These are phyloP conservation scores for Ageneiosus marmoratus DNA, from an alignment of 2,113 vertebrate species.

Conservation along the genomic window DNA sequence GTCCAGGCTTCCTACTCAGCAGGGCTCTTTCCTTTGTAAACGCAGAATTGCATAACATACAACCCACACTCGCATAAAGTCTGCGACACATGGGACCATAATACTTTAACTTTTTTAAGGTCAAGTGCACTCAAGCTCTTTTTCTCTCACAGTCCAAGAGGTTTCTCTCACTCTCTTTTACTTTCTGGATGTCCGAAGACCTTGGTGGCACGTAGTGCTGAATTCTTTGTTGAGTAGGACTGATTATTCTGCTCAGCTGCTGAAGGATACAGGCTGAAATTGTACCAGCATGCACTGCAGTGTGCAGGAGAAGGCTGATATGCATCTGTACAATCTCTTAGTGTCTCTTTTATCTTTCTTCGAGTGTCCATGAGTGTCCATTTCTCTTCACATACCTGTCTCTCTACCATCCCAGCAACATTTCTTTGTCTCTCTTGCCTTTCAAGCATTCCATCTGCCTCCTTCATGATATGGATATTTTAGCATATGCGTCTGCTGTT, in stretches of 20 bases:
- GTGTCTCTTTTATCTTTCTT: constrained; percentile 24
- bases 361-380: neutral
- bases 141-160: constrained; percentile 26
- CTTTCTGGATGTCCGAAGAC: constrained; percentile 19
- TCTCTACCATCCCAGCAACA: neutral
- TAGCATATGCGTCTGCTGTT: neutral
- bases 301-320: neutral
- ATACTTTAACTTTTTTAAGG: constrained; percentile 22
- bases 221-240: neutral
- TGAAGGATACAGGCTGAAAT: constrained; percentile 18
- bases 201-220: neutral
- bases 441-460: neutral
- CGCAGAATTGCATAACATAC: neutral
- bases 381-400: neutral
- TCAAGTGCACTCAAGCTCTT: constrained; percentile 13
- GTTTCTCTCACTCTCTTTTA: constrained; percentile 11
- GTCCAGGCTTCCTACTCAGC: constrained; percentile 23
- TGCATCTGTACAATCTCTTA: constrained; percentile 11
- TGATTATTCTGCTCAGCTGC: constrained; percentile 37
- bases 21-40: constrained; percentile 4
- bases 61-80: constrained; percentile 17
- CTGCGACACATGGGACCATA: neutral
- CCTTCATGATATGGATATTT: neutral
- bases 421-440: neutral
- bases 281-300: constrained; percentile 38